A percentile compares a stretch with the other conserved stretches of the same genome.
Evolutionary conservation across 2,888 invertebrate species (phyloP).

Genomic region (Perithous albicinctus): DNA sequence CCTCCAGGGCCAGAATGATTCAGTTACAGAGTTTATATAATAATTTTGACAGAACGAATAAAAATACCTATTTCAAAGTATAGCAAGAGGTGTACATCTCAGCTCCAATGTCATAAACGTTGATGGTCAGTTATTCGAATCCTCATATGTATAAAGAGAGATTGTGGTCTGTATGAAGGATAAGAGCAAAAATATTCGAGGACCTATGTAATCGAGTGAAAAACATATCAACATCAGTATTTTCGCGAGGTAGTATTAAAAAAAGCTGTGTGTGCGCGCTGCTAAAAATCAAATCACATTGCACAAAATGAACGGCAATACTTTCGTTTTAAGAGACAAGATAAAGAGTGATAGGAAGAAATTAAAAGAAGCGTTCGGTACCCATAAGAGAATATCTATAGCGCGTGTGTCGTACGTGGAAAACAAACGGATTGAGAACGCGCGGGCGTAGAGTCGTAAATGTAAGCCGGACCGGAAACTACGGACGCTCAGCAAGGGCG

Average conservation of each 20-base stretch:
- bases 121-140: neutral
- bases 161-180: slow-evolving; percentile 11
- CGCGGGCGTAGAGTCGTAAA: slow-evolving; percentile 51
- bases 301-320: neutral
- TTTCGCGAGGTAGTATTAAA: neutral
- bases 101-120: neutral
- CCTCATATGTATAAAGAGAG: neutral
- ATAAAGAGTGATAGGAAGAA: neutral
- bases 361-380: neutral
- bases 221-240: neutral
- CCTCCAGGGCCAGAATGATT: no score
- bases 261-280: neutral
- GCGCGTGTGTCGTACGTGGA: neutral
- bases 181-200: neutral
- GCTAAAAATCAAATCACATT: neutral
- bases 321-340: neutral
- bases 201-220: neutral
- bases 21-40: neutral
- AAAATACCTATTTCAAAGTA: neutral
- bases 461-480: slow-evolving; percentile 57
- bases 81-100: neutral
- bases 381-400: neutral
- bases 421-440: neutral
- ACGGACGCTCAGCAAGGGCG: neutral
- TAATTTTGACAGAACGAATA: neutral